Conservation (phyloP, 2,797 vertebrate species). For the Myotis findleyi region DNA sequence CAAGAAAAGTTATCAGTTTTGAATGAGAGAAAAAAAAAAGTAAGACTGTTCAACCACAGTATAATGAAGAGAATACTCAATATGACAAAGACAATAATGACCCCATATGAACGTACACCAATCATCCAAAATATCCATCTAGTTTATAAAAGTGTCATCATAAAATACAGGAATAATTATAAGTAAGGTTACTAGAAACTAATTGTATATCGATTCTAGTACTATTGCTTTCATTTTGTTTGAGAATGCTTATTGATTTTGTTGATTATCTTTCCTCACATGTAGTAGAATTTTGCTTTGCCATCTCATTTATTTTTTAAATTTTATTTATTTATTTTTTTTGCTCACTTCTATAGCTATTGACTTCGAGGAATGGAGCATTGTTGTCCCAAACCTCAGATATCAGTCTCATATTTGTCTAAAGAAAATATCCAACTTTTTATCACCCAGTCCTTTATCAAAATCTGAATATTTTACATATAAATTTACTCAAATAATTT, state of each 20-base stretch:
- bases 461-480: background rate
- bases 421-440: background rate
- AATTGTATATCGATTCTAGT: background rate
- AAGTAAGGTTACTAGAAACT: background rate
- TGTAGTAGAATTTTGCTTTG: slow-evolving; percentile 26
- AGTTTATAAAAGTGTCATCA: background rate
- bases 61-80: background rate
- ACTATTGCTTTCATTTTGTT: background rate
- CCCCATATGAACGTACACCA: background rate
- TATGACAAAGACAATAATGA: background rate
- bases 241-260: background rate
- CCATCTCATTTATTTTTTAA: background rate
- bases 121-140: background rate
- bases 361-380: background rate
- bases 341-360: background rate
- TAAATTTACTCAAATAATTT: background rate
- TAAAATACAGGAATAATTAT: background rate
- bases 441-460: background rate
- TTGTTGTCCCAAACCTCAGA: background rate
- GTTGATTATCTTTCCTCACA: background rate
- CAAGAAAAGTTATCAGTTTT: background rate
- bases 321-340: background rate
- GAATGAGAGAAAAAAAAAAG: background rate
- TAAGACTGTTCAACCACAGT: background rate
- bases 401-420: background rate